Conservation (phyloP, 2,797 vertebrate genomes). For the Siniperca obscura region DNA sequence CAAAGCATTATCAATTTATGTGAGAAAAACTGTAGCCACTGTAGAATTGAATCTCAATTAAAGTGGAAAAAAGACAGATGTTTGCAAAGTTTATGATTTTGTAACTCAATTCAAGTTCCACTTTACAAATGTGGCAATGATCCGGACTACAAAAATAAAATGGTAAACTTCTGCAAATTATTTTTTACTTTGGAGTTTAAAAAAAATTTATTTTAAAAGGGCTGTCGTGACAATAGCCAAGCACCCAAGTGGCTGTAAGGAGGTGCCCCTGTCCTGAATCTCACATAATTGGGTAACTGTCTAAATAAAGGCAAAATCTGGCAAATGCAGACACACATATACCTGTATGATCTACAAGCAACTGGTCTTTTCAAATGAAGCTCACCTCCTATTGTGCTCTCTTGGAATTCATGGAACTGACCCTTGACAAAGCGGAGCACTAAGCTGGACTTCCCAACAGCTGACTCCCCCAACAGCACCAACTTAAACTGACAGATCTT, state of each 20-base stretch:
- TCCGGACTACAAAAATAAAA: neutral
- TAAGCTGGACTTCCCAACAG: conserved; percentile 98
- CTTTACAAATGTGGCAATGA: neutral
- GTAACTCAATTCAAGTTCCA: neutral
- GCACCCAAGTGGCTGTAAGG: neutral
- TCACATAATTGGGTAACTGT: neutral
- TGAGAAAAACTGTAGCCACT: neutral
- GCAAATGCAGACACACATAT: neutral
- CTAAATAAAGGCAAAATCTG: neutral
- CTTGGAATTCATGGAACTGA: conserved; percentile 99
- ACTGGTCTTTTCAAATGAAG: neutral
- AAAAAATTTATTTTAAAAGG: neutral
- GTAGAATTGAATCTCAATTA: neutral
- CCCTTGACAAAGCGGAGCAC: conserved; percentile 99
- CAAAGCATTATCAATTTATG: neutral
- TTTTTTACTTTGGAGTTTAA: neutral
- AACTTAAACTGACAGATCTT: conserved; percentile 99
- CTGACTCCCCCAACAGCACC: conserved; percentile 97
- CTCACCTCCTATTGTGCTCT: conserved; percentile 99
- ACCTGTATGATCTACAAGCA: neutral
- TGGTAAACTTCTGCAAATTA: neutral
- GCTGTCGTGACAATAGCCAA: neutral
- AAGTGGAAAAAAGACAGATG: neutral
- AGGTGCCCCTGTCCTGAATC: neutral
- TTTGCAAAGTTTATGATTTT: neutral